phyloP scores from a whole-genome alignment of 1,140 invertebrate genomes.

The Mamestra configurata region DNA sequence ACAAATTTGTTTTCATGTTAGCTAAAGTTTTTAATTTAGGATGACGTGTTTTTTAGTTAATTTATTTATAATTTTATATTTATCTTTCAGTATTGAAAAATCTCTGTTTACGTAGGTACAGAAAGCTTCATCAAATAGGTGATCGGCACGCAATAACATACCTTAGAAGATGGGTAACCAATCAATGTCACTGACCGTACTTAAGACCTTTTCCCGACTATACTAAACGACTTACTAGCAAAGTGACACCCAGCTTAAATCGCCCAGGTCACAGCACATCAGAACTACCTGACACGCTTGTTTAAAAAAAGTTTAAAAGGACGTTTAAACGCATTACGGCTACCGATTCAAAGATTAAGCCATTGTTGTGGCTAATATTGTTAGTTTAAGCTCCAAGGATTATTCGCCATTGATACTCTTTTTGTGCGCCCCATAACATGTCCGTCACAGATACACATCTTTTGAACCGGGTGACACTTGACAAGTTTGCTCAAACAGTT shows the following conservation, averaged over 20 bases:
- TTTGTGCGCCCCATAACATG: conserved; percentile 7
- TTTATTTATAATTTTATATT: too few species aligned
- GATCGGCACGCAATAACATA: too few species aligned
- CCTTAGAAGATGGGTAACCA: not conserved
- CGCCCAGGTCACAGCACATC: conserved; percentile 25
- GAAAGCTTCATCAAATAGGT: too few species aligned
- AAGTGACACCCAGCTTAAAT: not conserved
- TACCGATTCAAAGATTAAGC: conserved; percentile 36
- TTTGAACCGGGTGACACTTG: conserved; percentile 15
- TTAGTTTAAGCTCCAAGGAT: conserved; percentile 22
- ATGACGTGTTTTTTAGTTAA: too few species aligned
- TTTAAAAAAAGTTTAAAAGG: conserved; percentile 2
- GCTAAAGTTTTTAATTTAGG: too few species aligned
- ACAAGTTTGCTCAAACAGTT: conserved; percentile 11
- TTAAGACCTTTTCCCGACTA: not conserved
- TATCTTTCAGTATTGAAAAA: too few species aligned
- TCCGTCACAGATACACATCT: conserved; percentile 33
- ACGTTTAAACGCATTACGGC: conserved; percentile 31
- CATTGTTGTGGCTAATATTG: conserved; percentile 25
- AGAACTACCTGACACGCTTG: not conserved
- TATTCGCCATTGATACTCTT: conserved; percentile 35
- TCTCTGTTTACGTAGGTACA: too few species aligned
- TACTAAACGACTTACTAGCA: not conserved
- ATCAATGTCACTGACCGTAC: too few species aligned
- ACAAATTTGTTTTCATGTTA: too few species aligned